These are phyloP conservation scores for Candidula unifasciata DNA, from an alignment of 2,888 invertebrate species.

Conservation along the genomic window DNA sequence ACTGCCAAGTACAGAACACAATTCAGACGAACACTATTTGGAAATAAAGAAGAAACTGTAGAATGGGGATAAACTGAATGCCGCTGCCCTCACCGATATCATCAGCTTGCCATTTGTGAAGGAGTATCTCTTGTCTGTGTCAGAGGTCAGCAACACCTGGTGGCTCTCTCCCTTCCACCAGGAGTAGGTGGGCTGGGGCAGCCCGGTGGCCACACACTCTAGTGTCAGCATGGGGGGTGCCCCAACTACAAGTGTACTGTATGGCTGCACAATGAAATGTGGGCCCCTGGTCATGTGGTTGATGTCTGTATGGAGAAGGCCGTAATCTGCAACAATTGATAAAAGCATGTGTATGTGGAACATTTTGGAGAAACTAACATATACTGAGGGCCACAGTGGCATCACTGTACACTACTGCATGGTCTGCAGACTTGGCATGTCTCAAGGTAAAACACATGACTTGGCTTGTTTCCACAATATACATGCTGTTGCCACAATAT, in stretches of 20 bases:
- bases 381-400: too few relatives aligned
- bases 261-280: constrained; percentile 91
- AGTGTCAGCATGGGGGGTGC: constrained; percentile 63
- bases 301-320: constrained; percentile 81
- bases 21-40: too few relatives aligned
- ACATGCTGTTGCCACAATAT: too few relatives aligned
- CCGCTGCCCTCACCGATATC: constrained; percentile 79
- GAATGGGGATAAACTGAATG: background rate
- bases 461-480: too few relatives aligned
- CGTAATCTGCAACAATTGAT: constrained; percentile 55
- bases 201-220: constrained; percentile 82
- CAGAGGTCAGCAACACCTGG: constrained; percentile 78
- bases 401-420: too few relatives aligned
- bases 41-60: too few relatives aligned
- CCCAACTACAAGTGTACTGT: constrained; percentile 89
- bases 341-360: too few relatives aligned
- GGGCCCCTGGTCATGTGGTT: constrained; percentile 91
- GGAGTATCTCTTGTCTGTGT: constrained; percentile 86
- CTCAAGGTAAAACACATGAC: too few relatives aligned
- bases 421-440: too few relatives aligned
- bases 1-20: too few relatives aligned
- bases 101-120: constrained; percentile 93
- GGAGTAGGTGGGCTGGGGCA: constrained; percentile 90
- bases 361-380: too few relatives aligned
- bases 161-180: constrained; percentile 84